Conservation (phyloP, 2,888 invertebrate species). For the Lasioglossum lativentre region DNA sequence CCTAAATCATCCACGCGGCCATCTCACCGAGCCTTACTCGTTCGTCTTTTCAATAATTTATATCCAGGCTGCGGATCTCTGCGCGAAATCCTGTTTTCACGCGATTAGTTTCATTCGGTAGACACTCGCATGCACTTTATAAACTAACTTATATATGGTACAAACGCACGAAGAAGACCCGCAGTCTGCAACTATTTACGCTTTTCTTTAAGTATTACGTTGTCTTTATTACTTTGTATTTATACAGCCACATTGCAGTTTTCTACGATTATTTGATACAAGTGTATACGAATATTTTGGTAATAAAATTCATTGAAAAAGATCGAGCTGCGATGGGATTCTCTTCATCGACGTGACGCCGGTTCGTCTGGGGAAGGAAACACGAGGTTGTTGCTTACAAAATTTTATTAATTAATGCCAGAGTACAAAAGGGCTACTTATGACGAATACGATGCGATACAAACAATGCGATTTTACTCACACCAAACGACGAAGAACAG, state of each 20-base stretch:
- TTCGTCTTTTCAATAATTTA: neutral
- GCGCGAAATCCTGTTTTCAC: neutral
- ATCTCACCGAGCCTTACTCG: neutral
- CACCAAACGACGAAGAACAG: conserved; percentile 69
- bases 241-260: conserved; percentile 14
- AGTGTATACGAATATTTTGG: conserved; percentile 33
- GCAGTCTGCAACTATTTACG: neutral
- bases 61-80: neutral
- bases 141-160: neutral
- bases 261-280: neutral
- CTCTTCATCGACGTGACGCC: no score
- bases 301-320: conserved; percentile 41
- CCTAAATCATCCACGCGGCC: neutral
- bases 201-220: conserved; percentile 8
- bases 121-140: no score
- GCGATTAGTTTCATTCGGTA: no score
- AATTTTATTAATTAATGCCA: conserved; percentile 81
- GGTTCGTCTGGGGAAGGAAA: neutral
- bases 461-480: conserved; percentile 75
- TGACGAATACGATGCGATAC: conserved; percentile 76
- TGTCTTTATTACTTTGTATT: neutral
- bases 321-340: no score
- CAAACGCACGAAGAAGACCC: neutral
- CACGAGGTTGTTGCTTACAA: conserved; percentile 72
- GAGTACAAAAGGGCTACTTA: conserved; percentile 81